A percentile compares a stretch with the other conserved stretches of the same genome.
Evolutionary conservation across 2,797 vertebrate genomes (phyloP).

Genomic region (Hydrolagus colliei): DNA sequence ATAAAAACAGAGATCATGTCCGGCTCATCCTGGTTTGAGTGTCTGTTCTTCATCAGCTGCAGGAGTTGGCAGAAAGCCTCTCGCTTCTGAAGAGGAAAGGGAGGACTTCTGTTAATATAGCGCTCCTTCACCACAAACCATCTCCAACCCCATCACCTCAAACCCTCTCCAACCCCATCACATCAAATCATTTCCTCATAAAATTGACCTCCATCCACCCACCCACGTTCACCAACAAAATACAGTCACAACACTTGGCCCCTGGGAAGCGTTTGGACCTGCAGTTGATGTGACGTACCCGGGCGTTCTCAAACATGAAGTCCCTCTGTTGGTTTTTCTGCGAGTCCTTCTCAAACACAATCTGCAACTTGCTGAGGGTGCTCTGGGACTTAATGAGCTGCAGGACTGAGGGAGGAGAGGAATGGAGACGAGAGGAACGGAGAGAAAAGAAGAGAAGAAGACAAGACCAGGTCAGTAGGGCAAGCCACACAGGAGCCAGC

Average conservation of each 20-base stretch:
- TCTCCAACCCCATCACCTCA: no score
- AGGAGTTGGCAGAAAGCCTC: slow-evolving; percentile 69
- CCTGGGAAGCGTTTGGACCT: no score
- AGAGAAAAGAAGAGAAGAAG: not conserved
- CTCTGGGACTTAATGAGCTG: slow-evolving; percentile 66
- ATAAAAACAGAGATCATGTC: slow-evolving; percentile 69
- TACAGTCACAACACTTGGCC: not conserved
- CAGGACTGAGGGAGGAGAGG: slow-evolving; percentile 50
- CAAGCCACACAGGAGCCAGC: not conserved
- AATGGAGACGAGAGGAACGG: not conserved
- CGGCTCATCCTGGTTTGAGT: slow-evolving; percentile 56
- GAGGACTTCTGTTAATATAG: not conserved
- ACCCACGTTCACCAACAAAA: not conserved
- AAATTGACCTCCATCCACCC: no score
- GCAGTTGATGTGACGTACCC: slow-evolving; percentile 47
- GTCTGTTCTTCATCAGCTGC: slow-evolving; percentile 63
- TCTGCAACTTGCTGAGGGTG: slow-evolving; percentile 56
- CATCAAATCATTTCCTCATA: no score
- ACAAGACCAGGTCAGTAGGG: not conserved
- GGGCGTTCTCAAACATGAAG: slow-evolving; percentile 62
- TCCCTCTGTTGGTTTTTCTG: slow-evolving; percentile 57
- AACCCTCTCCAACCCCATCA: no score
- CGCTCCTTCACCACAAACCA: no score
- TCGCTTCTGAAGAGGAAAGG: slow-evolving; percentile 51
- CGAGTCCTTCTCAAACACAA: slow-evolving; percentile 56